Base-by-base conservation (phyloP, 2,113 vertebrate genomes). In the Rostratula benghalensis region DNA sequence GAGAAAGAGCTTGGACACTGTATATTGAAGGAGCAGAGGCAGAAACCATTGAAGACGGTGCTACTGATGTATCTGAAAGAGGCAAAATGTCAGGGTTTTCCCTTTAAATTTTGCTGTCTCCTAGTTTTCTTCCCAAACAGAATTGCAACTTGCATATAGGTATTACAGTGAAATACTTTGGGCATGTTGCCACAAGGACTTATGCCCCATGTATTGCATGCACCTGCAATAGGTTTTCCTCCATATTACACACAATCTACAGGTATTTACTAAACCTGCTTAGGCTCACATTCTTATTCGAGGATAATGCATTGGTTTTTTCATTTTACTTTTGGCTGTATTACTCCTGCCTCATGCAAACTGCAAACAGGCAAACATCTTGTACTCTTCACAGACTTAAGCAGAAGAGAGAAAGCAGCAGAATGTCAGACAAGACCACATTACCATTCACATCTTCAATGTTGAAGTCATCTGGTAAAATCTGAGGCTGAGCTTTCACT, bases 401-500 rank as follows among this genome's bases (percentile, higher is more conserved):
- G 61, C 48, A 80, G 61, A 60, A 75, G 11, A 73, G 17, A 82
- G 33, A 74, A 46, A 87, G 70, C 33, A 87, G 43, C 17, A 13
- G 60, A 21, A 68, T 31, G 30, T 11, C 59, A 65, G 30, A 74
- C 19, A 56, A 78, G 83, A 67, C 2, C 45, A 25, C 68, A 24
- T 83, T 98, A 99, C 99, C 99, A 0, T 96, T 94, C 24, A 97
- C 97, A 5, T 98, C 98, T 45, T 99, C 99, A 13, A 89, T 75
- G 4, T 98, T 98, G 3, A 98, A 98, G 13, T 98, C 98, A 39
- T 99, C 99, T 12, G 98, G 95, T 69, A 98, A 97, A 67, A 99
- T 96, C 97, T 99, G 99, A 24, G 99, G 98, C 96, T 99, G 99
- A 80, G 99, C 99, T 97, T 99, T 99, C 93, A 99, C 99, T 89